A percentile compares a stretch with the other conserved stretches of the same genome.
These are phyloP conservation scores for Cheilosia soror DNA, from an alignment of 2,888 invertebrate species.

Conservation along the genomic window DNA sequence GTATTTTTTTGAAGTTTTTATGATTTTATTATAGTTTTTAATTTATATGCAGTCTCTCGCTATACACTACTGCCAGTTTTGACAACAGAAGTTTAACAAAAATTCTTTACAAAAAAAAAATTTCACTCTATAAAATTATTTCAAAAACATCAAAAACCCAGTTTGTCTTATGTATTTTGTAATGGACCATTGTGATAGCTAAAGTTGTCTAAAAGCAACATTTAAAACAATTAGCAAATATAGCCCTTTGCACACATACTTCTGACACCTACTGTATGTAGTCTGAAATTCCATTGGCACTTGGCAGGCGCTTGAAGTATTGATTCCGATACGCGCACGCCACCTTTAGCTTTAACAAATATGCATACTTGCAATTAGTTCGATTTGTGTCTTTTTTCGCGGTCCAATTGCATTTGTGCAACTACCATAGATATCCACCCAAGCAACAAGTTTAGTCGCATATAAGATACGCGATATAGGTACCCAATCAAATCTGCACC, in stretches of 20 bases:
- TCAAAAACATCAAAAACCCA: too few species aligned
- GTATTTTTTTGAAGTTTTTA: too few species aligned
- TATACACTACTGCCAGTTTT: too few species aligned
- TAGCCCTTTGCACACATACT: background rate
- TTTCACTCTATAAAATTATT: too few species aligned
- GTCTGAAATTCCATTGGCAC: constrained; percentile 12
- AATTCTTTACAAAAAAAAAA: too few species aligned
- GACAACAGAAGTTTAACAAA: too few species aligned
- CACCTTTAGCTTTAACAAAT: background rate
- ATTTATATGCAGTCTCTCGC: too few species aligned
- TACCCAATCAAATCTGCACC: constrained; percentile 21
- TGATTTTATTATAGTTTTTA: too few species aligned
- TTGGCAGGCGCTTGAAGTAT: constrained; percentile 41
- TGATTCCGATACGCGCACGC: constrained; percentile 41
- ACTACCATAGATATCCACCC: constrained; percentile 55
- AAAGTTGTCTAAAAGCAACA: background rate
- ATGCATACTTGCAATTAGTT: constrained; percentile 30
- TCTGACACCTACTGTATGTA: constrained; percentile 13
- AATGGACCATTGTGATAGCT: too few species aligned
- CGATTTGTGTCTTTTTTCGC: constrained; percentile 43
- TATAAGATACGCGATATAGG: background rate
- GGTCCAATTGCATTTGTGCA: constrained; percentile 49
- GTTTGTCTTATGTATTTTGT: too few species aligned
- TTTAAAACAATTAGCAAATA: background rate
- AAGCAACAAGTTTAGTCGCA: constrained; percentile 48